Evolutionary conservation across 1,140 invertebrate species (phyloP).

Genomic region (Diabrotica virgifera): DNA sequence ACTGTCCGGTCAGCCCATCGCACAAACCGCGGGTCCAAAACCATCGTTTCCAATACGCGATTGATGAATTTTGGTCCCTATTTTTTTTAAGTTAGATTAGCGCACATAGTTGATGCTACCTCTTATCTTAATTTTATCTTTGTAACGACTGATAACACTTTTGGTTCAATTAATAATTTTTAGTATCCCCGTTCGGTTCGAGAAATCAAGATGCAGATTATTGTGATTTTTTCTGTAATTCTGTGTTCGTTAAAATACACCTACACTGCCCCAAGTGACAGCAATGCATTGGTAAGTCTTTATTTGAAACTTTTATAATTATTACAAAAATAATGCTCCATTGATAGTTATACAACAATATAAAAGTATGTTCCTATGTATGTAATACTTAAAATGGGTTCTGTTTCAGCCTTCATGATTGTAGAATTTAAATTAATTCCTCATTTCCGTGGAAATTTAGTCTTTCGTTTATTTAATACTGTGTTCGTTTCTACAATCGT

Average conservation of each 20-base stretch:
- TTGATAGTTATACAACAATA: too few relatives aligned
- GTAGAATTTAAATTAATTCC: too few relatives aligned
- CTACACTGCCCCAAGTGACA: conserved; percentile 6
- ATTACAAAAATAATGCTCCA: too few relatives aligned
- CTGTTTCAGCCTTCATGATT: too few relatives aligned
- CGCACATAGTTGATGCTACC: neutral
- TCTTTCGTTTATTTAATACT: too few relatives aligned
- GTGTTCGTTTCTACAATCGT: too few relatives aligned
- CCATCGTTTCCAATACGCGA: conserved; percentile 3
- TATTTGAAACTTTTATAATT: too few relatives aligned
- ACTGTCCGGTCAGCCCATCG: neutral
- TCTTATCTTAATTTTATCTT: neutral
- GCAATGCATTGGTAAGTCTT: conserved; percentile 16
- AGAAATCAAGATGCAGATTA: conserved; percentile 11
- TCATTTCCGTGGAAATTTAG: too few relatives aligned
- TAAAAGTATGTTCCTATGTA: too few relatives aligned
- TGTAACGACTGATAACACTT: conserved; percentile 2
- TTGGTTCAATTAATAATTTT: neutral
- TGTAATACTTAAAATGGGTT: too few relatives aligned
- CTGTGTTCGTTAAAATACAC: conserved; percentile 10
- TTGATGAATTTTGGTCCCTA: conserved; percentile 9
- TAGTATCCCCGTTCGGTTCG: neutral
- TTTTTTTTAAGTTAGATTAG: neutral
- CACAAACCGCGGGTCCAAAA: neutral
- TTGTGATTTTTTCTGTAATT: conserved; percentile 6